Percentiles rank a stretch among this genome's conserved stretches.
phyloP scores from a whole-genome alignment of 23 tunicate genomes.

The Ciona savignyi region DNA sequence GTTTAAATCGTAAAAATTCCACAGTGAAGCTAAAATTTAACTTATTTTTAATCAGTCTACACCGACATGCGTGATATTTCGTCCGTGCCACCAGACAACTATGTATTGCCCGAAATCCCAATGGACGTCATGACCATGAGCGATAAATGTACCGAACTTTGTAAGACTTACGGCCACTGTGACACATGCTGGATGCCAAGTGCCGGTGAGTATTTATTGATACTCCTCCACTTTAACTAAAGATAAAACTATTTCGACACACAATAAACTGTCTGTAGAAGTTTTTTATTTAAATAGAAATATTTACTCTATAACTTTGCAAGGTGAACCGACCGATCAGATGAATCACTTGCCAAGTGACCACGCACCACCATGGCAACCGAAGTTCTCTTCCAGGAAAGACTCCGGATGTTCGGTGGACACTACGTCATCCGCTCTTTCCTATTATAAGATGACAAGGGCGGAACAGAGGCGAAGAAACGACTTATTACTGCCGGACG shows the following conservation, averaged over 20 bases:
- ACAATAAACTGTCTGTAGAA: too few relatives aligned
- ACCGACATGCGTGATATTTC: neutral
- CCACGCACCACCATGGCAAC: conserved; percentile 25
- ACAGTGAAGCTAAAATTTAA: neutral
- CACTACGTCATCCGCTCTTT: conserved; percentile 41
- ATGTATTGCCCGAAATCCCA: neutral
- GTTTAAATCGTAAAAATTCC: too few relatives aligned
- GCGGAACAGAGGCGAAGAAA: neutral
- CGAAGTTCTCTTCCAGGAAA: conserved; percentile 12
- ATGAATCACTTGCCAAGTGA: neutral
- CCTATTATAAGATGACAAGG: conserved; percentile 42
- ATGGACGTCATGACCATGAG: conserved; percentile 16
- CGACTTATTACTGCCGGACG: conserved; percentile 13
- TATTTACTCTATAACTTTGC: neutral
- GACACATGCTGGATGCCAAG: conserved; percentile 70
- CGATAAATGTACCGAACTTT: conserved; percentile 43
- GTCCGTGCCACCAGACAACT: neutral
- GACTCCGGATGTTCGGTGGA: conserved; percentile 63
- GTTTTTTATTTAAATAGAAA: neutral
- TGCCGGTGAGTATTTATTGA: conserved; percentile 20
- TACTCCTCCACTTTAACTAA: neutral
- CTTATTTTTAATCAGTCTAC: neutral
- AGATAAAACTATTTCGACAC: neutral
- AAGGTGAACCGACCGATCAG: neutral
- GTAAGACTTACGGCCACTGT: conserved; percentile 48